phyloP scores from a whole-genome alignment of 2,113 vertebrate species.

The Chaetorhynchus papuensis region DNA sequence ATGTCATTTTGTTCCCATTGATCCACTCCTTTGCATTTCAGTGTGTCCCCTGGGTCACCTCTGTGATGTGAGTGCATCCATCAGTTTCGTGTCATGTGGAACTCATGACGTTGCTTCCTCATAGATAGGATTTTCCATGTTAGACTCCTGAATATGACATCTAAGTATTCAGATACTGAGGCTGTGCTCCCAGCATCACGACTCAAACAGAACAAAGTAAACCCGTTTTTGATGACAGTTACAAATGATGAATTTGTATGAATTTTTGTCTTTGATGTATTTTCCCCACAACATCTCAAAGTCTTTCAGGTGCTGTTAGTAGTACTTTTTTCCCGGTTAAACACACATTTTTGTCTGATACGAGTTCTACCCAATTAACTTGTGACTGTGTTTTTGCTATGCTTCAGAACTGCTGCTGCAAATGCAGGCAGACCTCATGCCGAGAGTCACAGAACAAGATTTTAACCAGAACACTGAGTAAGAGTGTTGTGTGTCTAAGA shows the following conservation, averaged over 20 bases:
- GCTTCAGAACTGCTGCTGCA: background rate
- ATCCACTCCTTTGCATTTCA: conserved; percentile 34
- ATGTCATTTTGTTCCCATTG: conserved; percentile 46
- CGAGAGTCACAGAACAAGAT: background rate
- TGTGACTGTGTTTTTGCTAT: background rate
- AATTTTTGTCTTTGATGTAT: conserved; percentile 2
- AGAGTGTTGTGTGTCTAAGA: background rate
- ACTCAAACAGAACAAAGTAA: background rate
- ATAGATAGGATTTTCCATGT: conserved; percentile 45
- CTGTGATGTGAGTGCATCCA: background rate
- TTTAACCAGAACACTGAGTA: background rate
- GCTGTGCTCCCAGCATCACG: background rate
- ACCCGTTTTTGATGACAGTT: background rate
- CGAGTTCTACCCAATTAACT: background rate
- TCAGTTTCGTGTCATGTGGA: conserved; percentile 13
- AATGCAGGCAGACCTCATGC: background rate
- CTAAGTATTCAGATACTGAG: background rate
- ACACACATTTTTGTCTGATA: background rate
- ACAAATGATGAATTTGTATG: background rate
- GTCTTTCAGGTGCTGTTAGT: background rate
- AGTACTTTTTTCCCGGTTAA: background rate
- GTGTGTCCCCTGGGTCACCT: conserved; percentile 51
- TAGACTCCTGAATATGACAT: background rate
- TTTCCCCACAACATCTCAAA: background rate
- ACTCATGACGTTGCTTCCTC: background rate